Conservation (phyloP, 2,888 invertebrate species). For the Coronaproctus castanopsis region DNA sequence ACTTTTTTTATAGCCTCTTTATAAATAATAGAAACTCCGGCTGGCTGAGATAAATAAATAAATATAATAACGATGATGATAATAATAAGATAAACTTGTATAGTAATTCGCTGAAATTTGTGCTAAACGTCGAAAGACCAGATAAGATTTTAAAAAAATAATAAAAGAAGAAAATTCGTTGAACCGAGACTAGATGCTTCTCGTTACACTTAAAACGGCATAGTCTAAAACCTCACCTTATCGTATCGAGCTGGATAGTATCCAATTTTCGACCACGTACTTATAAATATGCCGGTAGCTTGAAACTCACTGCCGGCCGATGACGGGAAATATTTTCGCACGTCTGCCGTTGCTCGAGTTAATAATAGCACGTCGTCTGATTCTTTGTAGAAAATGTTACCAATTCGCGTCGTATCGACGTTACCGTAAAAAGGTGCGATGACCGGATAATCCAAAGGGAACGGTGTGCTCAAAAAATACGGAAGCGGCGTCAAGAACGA, state of each 20-base stretch:
- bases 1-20: too few relatives aligned
- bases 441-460: slow-evolving; percentile 69
- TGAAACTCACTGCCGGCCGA: slow-evolving; percentile 33
- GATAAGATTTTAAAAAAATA: too few relatives aligned
- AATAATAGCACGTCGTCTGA: slow-evolving; percentile 39
- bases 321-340: slow-evolving; percentile 41
- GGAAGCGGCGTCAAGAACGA: slow-evolving; percentile 78
- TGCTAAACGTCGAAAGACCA: too few relatives aligned
- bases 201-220: too few relatives aligned
- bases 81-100: too few relatives aligned
- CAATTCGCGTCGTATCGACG: slow-evolving; percentile 55
- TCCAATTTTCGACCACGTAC: slow-evolving; percentile 78
- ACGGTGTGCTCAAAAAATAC: slow-evolving; percentile 66
- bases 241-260: slow-evolving; percentile 44
- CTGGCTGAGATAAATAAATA: too few relatives aligned
- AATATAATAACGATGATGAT: too few relatives aligned
- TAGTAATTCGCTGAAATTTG: too few relatives aligned
- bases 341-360: slow-evolving; percentile 25
- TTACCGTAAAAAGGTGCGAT: slow-evolving; percentile 84
- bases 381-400: slow-evolving; percentile 50
- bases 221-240: slow-evolving; percentile 35
- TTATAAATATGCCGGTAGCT: slow-evolving; percentile 59
- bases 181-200: too few relatives aligned
- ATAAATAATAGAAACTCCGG: too few relatives aligned
- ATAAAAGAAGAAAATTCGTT: too few relatives aligned